Conservation (phyloP, 2,888 invertebrate species). For the Neelides folsomi region DNA sequence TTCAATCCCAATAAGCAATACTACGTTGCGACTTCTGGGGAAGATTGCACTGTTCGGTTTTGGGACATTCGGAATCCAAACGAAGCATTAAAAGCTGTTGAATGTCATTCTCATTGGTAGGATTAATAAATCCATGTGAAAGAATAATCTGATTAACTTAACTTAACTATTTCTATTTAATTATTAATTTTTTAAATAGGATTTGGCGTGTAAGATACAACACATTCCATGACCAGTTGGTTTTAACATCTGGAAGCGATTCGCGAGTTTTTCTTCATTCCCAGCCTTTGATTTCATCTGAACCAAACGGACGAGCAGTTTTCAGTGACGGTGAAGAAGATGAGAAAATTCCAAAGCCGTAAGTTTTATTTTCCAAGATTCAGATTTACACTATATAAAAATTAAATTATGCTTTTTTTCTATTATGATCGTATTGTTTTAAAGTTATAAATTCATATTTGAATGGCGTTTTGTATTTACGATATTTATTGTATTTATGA, state of each 20-base stretch:
- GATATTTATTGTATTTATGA: background rate
- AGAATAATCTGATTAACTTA: constrained; percentile 17
- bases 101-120: constrained; percentile 80
- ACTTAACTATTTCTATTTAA: background rate
- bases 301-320: constrained; percentile 50
- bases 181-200: no score
- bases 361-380: constrained; percentile 3
- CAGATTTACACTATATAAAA: background rate
- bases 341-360: constrained; percentile 30
- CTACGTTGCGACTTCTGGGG: constrained; percentile 82
- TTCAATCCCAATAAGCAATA: constrained; percentile 98
- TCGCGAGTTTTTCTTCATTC: constrained; percentile 78
- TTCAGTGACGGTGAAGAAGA: constrained; percentile 39
- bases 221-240: constrained; percentile 88
- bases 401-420: background rate
- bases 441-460: background rate
- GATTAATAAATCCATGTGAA: no score
- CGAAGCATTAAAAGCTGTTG: constrained; percentile 62
- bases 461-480: background rate
- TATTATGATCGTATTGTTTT: background rate
- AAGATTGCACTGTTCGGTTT: constrained; percentile 86
- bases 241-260: constrained; percentile 88
- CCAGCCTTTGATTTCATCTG: constrained; percentile 74
- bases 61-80: constrained; percentile 84
- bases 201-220: constrained; percentile 92